These are phyloP conservation scores for Hirtodrosophila trivittata DNA, from an alignment of 2,888 invertebrate genomes.

Conservation along the genomic window DNA sequence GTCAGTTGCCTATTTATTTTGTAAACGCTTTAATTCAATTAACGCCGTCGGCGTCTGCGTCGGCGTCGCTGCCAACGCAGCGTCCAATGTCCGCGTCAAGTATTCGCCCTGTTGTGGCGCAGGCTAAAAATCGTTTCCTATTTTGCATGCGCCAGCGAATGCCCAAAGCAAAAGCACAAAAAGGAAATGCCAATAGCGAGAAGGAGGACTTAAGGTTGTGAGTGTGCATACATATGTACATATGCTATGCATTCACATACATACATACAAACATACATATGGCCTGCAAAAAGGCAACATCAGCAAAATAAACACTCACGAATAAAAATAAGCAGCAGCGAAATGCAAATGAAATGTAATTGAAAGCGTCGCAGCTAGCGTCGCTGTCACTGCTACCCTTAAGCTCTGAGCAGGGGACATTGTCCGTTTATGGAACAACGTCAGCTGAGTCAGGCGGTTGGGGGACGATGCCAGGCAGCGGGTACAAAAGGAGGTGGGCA, in stretches of 20 bases:
- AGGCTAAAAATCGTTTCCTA: slow-evolving; percentile 69
- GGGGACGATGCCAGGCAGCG: neutral
- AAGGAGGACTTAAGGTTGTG: slow-evolving; percentile 60
- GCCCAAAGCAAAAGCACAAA: slow-evolving; percentile 43
- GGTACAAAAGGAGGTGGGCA: slow-evolving; percentile 18
- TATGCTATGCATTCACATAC: slow-evolving; percentile 13
- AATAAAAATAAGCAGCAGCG: slow-evolving; percentile 68
- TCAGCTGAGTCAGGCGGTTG: slow-evolving; percentile 8
- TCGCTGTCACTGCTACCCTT: slow-evolving; percentile 62
- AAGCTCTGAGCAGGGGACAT: slow-evolving; percentile 74
- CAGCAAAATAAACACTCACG: slow-evolving; percentile 55
- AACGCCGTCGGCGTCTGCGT: slow-evolving; percentile 61
- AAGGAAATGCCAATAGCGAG: slow-evolving; percentile 44
- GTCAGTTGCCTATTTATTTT: slow-evolving; percentile 60
- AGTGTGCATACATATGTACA: slow-evolving; percentile 7
- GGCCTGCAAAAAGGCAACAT: slow-evolving; percentile 65
- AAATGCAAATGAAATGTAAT: slow-evolving; percentile 77
- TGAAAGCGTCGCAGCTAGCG: slow-evolving; percentile 62
- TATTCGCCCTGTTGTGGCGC: slow-evolving; percentile 60
- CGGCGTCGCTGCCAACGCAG: slow-evolving; percentile 55
- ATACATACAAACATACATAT: slow-evolving; percentile 4
- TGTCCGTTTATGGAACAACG: slow-evolving; percentile 73
- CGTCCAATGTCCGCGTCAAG: slow-evolving; percentile 68
- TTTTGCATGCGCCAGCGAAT: slow-evolving; percentile 61
- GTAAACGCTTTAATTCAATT: slow-evolving; percentile 76